Evolutionary conservation across 2,113 vertebrate genomes (phyloP), one percentile per base, ranked within the genome.

Genomic region (Sturnira hondurensis): DNA sequence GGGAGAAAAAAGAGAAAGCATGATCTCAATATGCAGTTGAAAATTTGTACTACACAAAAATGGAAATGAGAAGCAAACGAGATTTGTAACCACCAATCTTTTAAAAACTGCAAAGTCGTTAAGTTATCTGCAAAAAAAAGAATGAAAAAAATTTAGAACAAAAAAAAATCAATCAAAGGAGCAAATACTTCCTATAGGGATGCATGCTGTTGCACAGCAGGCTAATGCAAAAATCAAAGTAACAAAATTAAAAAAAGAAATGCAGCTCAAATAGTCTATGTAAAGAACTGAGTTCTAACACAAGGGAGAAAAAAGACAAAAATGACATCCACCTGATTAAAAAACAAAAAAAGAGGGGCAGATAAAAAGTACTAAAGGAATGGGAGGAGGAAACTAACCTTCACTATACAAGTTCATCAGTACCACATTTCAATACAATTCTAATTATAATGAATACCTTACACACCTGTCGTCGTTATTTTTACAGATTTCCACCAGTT

Each of bases 391-490:
- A 54, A 22, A 86, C 16, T 58, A 54, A 94, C n/a, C 91, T 63
- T 92, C 93, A 84, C 8, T 85, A 11, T 9, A 84, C 3, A 89
- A 89, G n/a, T 68, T 95, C 33, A 76, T 24, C 41, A 86, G 16
- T 22, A 68, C 61, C 41, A 68, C 47, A 94, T 80, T 96, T 89
- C 68, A 78, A 89, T 31, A 61, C 11, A 14, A 31, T 31, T 63
- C 61, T 14, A 63, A 63, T 31, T 31, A 54, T 47, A 91, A 96
- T 20, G 28, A 97, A 80, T 70, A 7, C 67, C 89, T 94, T 43
- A 24, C 78, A 63, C 98, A 99, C 99, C 99, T 99, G 97, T 97
- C 96, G 96, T 99, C 98, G 56, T 99, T 97, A 61, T 96, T 98
- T 81, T 98, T 97, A 96, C 96, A 98, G 65, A 98, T 98, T 93